Base-by-base conservation (phyloP, 2,797 vertebrate species). In the Aselliscus stoliczkanus region DNA sequence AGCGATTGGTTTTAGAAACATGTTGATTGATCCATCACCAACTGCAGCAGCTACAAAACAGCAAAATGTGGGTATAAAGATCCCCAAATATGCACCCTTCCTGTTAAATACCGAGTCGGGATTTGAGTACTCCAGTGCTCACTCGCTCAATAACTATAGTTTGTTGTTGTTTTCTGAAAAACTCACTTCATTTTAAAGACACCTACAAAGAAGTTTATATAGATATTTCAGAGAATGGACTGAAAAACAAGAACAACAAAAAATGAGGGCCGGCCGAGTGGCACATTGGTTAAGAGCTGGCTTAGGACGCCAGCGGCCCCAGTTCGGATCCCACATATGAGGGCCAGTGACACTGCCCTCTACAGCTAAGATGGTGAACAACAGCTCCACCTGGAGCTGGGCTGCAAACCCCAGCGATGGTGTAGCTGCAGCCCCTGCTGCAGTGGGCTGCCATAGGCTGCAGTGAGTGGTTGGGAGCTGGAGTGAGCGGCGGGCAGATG, bases 1-100 rank as follows among this genome's bases (percentile, higher is more conserved):
- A 92, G 76, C 25, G 64, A 27, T 11, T 72, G 70, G 27, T 60
- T 90, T 87, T n/a, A 95, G 85, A 95, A 96, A 96, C 5, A 83
- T 42, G 34, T 7, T 81, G 54, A 52, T 37, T 1, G 64, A 91
- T 72, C 75, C 37, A 93, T 50, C 65, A 91, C 50, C 82, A 93
- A 86, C 8, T 25, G 3, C 7, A 67, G 87, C 37, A 60, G 73
- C 34, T 58, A 67, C 88, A 90, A 37, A 82, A 56, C 25, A 72
- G 47, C 10, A 72, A 4, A 12, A 31, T 50, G 11, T 65, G 91
- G 73, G 14, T n/a, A 44, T 18, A 72, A 86, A 85, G n/a, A 56
- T 17, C 42, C 15, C n/a, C 67, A 67, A 73, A 79, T 50, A 69
- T 17, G 81, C 7, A 92, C 1, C 17, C 29, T 73, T 69, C 42